Conservation (phyloP, 2,113 vertebrate species). For the Periophthalmus modestus region DNA sequence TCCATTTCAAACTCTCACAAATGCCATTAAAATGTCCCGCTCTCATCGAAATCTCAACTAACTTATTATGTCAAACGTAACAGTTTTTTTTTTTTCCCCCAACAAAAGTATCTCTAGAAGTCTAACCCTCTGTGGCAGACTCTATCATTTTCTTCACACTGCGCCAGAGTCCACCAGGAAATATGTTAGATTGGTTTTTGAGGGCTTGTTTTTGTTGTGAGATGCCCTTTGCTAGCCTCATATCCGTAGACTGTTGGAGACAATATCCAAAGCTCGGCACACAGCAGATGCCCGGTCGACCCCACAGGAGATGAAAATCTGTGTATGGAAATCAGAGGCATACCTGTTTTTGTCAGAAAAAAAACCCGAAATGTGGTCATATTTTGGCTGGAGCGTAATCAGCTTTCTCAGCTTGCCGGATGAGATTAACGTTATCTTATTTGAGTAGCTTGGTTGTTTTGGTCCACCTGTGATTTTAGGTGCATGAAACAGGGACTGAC, state of each 20-base stretch:
- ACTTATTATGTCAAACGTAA: too few relatives aligned
- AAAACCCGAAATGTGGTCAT: slow-evolving; percentile 9
- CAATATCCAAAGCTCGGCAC: slow-evolving; percentile 27
- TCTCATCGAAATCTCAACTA: too few relatives aligned
- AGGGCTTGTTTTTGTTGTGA: background rate
- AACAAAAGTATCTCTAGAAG: background rate
- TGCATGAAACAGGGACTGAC: background rate
- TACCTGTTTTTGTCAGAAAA: slow-evolving; percentile 26
- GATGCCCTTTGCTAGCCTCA: slow-evolving; percentile 33
- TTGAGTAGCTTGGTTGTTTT: background rate
- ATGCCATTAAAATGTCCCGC: too few relatives aligned
- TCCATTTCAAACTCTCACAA: too few relatives aligned
- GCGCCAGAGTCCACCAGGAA: background rate
- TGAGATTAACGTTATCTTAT: slow-evolving; percentile 14
- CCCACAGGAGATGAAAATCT: slow-evolving; percentile 20
- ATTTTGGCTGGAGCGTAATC: slow-evolving; percentile 27
- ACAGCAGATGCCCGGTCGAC: slow-evolving; percentile 31
- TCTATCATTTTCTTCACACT: background rate
- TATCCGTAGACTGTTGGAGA: slow-evolving; percentile 16
- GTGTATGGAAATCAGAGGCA: slow-evolving; percentile 7
- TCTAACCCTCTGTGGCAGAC: background rate
- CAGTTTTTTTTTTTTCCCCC: background rate
- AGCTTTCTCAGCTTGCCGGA: slow-evolving; percentile 21
- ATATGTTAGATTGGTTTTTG: background rate
- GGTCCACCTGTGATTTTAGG: slow-evolving; percentile 9